Evolutionary conservation across 2,797 vertebrate genomes (phyloP).

Genomic region (Apodemus agrarius): DNA sequence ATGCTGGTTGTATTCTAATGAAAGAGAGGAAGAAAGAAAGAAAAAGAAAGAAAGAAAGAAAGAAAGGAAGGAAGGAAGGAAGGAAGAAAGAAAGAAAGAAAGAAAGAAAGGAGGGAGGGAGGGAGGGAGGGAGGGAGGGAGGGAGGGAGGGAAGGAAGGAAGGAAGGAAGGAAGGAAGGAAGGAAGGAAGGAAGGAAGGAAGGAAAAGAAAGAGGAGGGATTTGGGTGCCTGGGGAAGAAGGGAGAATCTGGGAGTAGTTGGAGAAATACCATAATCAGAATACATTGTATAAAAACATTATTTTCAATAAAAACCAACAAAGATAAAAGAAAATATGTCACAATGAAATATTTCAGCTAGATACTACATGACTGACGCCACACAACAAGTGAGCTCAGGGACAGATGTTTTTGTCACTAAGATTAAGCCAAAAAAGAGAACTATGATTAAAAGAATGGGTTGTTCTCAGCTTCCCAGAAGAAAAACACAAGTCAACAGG

Average conservation of each 20-base stretch:
- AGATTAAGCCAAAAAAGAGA: neutral
- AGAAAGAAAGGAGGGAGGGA: too few relatives aligned
- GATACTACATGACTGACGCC: neutral
- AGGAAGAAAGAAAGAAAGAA: too few relatives aligned
- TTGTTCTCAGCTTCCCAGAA: slow-evolving; percentile 50
- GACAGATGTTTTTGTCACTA: neutral
- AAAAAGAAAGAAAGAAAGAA: too few relatives aligned
- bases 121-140: too few relatives aligned
- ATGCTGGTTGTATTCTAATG: neutral
- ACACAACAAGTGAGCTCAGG: neutral
- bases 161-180: too few relatives aligned
- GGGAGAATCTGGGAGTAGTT: too few relatives aligned
- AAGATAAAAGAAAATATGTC: neutral
- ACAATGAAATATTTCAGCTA: slow-evolving; percentile 31
- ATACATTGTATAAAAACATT: neutral
- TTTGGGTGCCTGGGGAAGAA: neutral
- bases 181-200: too few relatives aligned
- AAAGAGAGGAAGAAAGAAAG: neutral
- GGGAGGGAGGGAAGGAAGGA: too few relatives aligned
- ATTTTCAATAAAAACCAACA: neutral
- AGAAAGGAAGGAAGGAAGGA: too few relatives aligned
- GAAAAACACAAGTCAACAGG: slow-evolving; percentile 62
- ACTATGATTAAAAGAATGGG: neutral
- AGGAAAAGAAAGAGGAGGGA: too few relatives aligned
- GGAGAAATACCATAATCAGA: neutral